A percentile compares a stretch with the other conserved stretches of the same genome.
These are phyloP conservation scores for Phasianus colchicus DNA, from an alignment of 2,113 vertebrate genomes.

Conservation along the genomic window DNA sequence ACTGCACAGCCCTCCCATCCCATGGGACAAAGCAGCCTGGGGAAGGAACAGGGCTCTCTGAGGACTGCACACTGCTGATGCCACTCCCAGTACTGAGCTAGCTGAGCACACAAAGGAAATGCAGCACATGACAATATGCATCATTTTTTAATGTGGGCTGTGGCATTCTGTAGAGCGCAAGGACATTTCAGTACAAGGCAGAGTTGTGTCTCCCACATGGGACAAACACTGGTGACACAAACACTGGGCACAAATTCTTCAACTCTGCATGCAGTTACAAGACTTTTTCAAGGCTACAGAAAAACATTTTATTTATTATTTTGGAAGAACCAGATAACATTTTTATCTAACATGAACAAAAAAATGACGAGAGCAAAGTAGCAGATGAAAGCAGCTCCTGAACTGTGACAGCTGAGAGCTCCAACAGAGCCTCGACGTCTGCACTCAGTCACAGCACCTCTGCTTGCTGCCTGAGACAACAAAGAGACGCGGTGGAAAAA, in stretches of 20 bases:
- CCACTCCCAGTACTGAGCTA: neutral
- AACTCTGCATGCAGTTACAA: neutral
- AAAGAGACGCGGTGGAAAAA: neutral
- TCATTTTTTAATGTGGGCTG: neutral
- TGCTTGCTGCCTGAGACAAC: neutral
- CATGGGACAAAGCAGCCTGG: rapidly evolving
- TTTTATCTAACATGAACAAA: neutral
- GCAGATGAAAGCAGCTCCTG: neutral
- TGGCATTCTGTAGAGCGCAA: rapidly evolving
- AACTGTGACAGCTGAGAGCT: neutral
- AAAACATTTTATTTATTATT: neutral
- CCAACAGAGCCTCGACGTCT: neutral
- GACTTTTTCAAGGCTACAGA: neutral
- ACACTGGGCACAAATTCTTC: neutral
- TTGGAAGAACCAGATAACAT: neutral
- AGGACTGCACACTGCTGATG: too few species aligned
- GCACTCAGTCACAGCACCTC: neutral
- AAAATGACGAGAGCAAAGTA: neutral
- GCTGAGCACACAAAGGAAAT: rapidly evolving
- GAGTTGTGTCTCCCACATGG: neutral
- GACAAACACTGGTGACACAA: neutral
- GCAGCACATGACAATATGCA: rapidly evolving
- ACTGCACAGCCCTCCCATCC: neutral
- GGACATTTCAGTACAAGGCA: neutral
- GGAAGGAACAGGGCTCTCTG: neutral